Evolutionary conservation across 2,888 invertebrate genomes (phyloP).

Genomic region (Heteromyza rotundicornis): DNA sequence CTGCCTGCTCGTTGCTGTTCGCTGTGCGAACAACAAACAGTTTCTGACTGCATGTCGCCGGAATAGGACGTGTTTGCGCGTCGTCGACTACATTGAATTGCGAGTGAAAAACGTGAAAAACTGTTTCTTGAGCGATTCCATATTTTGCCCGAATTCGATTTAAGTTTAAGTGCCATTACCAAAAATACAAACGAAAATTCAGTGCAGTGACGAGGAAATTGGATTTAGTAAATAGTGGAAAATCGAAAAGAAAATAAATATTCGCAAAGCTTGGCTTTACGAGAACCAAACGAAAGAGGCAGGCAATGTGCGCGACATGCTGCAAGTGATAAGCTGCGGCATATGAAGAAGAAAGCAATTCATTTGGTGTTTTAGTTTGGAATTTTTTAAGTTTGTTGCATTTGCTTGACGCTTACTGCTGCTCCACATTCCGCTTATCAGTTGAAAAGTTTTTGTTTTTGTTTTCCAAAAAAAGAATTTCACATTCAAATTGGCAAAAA

Average conservation of each 20-base stretch:
- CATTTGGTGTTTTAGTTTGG: background rate
- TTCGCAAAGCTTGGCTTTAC: background rate
- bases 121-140: background rate
- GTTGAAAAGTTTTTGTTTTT: too few species aligned
- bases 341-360: background rate
- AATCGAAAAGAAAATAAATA: too few species aligned
- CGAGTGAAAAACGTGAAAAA: slow-evolving; percentile 34
- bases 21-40: slow-evolving; percentile 37
- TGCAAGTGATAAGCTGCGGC: background rate
- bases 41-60: slow-evolving; percentile 44
- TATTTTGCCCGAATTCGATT: too few species aligned
- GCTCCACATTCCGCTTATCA: too few species aligned
- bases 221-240: too few species aligned
- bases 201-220: too few species aligned
- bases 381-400: background rate
- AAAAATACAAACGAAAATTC: too few species aligned
- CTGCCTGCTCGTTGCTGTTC: slow-evolving; percentile 21
- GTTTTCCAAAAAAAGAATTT: too few species aligned
- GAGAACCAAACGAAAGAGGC: background rate
- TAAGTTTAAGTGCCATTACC: too few species aligned
- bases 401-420: too few species aligned
- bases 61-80: slow-evolving; percentile 34
- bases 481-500: too few species aligned
- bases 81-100: slow-evolving; percentile 9
- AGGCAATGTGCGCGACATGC: too few species aligned